These are phyloP conservation scores for Lamellibrachia columna DNA, from an alignment of 2,888 invertebrate genomes.

Conservation along the genomic window DNA sequence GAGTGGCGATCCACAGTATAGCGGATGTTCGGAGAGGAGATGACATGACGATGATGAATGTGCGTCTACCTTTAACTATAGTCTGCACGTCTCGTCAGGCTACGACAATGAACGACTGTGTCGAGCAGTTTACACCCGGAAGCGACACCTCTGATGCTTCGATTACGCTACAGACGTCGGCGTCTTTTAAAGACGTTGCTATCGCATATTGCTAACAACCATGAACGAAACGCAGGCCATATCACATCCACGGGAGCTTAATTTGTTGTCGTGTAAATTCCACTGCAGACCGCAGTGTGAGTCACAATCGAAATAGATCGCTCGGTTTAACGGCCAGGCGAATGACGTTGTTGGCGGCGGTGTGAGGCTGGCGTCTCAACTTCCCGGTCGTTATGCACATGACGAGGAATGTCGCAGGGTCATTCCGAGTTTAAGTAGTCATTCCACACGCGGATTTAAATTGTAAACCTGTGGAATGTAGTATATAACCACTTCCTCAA, in stretches of 20 bases:
- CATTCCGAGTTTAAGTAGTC: not conserved
- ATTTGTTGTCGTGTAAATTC: not conserved
- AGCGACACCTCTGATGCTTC: not conserved
- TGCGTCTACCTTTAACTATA: too few relatives aligned
- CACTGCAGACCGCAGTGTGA: not conserved
- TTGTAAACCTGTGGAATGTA: not conserved
- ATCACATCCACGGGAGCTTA: not conserved
- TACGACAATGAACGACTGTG: not conserved
- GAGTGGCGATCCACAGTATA: too few relatives aligned
- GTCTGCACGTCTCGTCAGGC: too few relatives aligned
- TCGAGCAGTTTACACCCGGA: not conserved
- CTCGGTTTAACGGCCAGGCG: not conserved
- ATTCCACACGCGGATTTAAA: not conserved
- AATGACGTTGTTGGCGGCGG: not conserved
- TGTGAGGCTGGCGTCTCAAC: not conserved
- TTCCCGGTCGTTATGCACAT: not conserved
- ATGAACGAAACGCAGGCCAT: not conserved
- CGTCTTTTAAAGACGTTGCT: not conserved
- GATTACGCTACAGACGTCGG: not conserved
- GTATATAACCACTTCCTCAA: too few relatives aligned
- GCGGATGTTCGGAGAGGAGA: too few relatives aligned
- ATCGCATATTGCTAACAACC: not conserved
- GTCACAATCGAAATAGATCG: not conserved
- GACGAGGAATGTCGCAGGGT: not conserved
- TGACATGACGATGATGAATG: too few relatives aligned